Evolutionary conservation across 2,888 invertebrate genomes (phyloP).

Genomic region (Aphodius granarius): DNA sequence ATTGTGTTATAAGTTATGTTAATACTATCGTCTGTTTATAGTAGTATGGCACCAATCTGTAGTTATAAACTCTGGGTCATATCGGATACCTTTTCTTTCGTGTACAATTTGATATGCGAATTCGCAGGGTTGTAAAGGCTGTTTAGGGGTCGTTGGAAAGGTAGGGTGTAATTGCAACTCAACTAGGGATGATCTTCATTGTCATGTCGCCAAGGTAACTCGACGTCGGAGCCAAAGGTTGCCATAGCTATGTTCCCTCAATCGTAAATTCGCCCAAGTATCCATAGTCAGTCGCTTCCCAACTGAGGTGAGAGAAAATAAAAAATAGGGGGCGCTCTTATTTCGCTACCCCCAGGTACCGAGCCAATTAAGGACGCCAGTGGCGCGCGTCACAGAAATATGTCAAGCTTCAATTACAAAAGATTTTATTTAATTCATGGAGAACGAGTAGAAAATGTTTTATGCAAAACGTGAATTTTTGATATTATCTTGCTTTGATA

Average conservation of each 20-base stretch:
- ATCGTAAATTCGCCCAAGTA: slow-evolving; percentile 35
- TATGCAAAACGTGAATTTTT: too few species aligned
- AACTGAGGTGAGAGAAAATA: slow-evolving; percentile 26
- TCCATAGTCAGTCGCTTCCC: slow-evolving; percentile 9
- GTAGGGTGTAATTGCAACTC: slow-evolving; percentile 38
- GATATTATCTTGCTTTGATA: too few species aligned
- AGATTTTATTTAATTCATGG: too few species aligned
- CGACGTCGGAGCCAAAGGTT: slow-evolving; percentile 49
- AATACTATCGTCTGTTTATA: too few species aligned
- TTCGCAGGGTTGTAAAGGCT: neutral
- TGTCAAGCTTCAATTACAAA: too few species aligned
- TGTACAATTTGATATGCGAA: too few species aligned
- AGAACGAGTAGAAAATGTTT: too few species aligned
- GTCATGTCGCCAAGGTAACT: slow-evolving; percentile 48
- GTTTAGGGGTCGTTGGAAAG: neutral
- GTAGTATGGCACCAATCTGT: too few species aligned
- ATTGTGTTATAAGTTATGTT: too few species aligned
- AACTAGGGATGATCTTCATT: slow-evolving; percentile 37
- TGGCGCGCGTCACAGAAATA: too few species aligned
- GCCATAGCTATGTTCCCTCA: slow-evolving; percentile 50
- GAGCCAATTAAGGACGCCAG: neutral
- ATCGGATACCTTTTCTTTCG: too few species aligned
- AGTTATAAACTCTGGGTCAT: too few species aligned
- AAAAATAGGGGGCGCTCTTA: neutral
- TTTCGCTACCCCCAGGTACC: neutral